A percentile compares a stretch with the other conserved stretches of the same genome.
These are phyloP conservation scores for Zaprionus capensis DNA, from an alignment of 1,140 invertebrate genomes.

Conservation along the genomic window DNA sequence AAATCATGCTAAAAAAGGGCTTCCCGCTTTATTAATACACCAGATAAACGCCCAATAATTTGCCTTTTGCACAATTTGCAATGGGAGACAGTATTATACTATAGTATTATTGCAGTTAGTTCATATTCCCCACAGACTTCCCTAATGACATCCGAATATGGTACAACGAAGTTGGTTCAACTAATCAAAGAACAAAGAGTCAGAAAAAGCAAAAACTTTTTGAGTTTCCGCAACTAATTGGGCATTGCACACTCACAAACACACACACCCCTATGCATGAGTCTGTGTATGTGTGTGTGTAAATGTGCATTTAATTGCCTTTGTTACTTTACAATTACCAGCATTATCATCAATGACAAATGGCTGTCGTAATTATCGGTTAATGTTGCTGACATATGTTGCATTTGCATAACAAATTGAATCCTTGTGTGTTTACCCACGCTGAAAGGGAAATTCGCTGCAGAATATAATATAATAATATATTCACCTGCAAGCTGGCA, in stretches of 20 bases:
- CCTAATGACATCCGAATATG: neutral
- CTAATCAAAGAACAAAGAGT: conserved; percentile 41
- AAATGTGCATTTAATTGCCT: conserved; percentile 53
- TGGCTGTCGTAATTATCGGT: conserved; percentile 78
- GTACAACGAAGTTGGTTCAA: conserved; percentile 11
- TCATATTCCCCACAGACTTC: neutral
- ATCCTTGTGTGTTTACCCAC: conserved; percentile 10
- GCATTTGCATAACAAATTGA: conserved; percentile 66
- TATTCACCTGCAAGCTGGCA: neutral
- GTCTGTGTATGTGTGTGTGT: neutral
- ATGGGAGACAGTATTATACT: conserved; percentile 11
- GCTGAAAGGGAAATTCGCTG: neutral
- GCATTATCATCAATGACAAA: conserved; percentile 73
- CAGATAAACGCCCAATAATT: conserved; percentile 73
- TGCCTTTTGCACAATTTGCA: conserved; percentile 35
- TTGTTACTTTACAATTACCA: conserved; percentile 53
- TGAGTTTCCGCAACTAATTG: conserved; percentile 45
- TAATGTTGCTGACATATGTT: conserved; percentile 74
- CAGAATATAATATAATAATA: neutral
- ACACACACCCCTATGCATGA: neutral
- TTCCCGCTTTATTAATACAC: conserved; percentile 61
- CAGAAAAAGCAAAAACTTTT: conserved; percentile 22
- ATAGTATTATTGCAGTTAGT: conserved; percentile 5
- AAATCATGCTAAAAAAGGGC: conserved; percentile 57
- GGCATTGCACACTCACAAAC: neutral